phyloP scores from a whole-genome alignment of 37 sponge, comb jelly and placozoan species.

The Haliclona indistincta region DNA sequence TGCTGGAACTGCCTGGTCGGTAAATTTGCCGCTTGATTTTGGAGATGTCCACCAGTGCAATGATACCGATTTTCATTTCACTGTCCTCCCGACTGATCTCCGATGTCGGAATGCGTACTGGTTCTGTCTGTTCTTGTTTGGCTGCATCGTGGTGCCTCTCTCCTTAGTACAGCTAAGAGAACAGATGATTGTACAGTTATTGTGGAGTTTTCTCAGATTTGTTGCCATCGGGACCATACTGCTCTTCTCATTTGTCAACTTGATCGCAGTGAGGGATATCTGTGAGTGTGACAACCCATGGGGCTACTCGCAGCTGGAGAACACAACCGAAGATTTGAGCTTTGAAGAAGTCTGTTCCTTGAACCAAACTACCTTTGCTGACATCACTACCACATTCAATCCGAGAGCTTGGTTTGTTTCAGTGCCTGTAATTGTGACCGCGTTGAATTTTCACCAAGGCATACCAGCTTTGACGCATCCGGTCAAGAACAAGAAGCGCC shows the following conservation, averaged over 20 bases:
- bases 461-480: slow-evolving; percentile 80
- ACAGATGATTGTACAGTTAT: slow-evolving; percentile 56
- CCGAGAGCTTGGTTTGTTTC: slow-evolving; percentile 62
- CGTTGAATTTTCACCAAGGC: slow-evolving; percentile 73
- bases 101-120: slow-evolving; percentile 55
- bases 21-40: slow-evolving; percentile 63
- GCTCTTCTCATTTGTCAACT: slow-evolving; percentile 31
- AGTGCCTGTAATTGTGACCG: slow-evolving; percentile 79
- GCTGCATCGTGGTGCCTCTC: slow-evolving; percentile 49
- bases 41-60: slow-evolving; percentile 33
- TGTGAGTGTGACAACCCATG: neutral
- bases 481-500: slow-evolving; percentile 63
- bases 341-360: slow-evolving; percentile 12
- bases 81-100: slow-evolving; percentile 12
- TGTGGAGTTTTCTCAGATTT: slow-evolving; percentile 57
- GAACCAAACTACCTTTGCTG: neutral
- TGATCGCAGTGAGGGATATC: neutral
- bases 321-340: neutral
- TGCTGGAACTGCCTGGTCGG: slow-evolving; percentile 72
- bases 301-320: neutral
- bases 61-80: slow-evolving; percentile 34
- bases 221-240: slow-evolving; percentile 44
- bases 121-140: slow-evolving; percentile 72
- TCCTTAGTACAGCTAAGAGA: slow-evolving; percentile 67
- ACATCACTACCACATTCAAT: slow-evolving; percentile 51